phyloP scores from a whole-genome alignment of 2,888 invertebrate genomes.

The Drosophila lutescens region DNA sequence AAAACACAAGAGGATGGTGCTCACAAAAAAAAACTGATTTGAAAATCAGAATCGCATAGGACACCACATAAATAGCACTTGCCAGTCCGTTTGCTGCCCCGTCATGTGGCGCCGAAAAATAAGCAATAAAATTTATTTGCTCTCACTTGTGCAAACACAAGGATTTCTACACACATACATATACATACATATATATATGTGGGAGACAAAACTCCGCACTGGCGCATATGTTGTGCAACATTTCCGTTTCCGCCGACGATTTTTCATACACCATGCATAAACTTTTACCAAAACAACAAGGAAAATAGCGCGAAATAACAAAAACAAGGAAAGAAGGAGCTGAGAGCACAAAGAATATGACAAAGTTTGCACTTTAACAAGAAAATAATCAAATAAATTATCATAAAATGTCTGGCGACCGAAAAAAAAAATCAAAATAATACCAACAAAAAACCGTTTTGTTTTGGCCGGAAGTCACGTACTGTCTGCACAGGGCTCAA shows the following conservation, averaged over 20 bases:
- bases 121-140: constrained; percentile 78
- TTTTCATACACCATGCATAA: constrained; percentile 46
- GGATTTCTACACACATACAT: background rate
- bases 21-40: constrained; percentile 27
- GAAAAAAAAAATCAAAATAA: constrained; percentile 18
- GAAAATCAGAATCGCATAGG: constrained; percentile 41
- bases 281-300: constrained; percentile 48
- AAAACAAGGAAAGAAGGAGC: constrained; percentile 19
- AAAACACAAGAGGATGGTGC: constrained; percentile 11
- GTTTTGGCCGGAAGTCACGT: constrained; percentile 80
- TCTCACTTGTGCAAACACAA: constrained; percentile 25
- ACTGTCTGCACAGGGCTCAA: constrained; percentile 62
- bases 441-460: constrained; percentile 69
- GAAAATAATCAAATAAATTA: constrained; percentile 80
- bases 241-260: constrained; percentile 76
- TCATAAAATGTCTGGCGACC: constrained; percentile 69
- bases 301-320: constrained; percentile 37
- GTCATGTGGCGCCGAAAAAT: constrained; percentile 77
- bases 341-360: constrained; percentile 52
- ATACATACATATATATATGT: background rate
- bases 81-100: constrained; percentile 40
- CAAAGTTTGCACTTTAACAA: constrained; percentile 81
- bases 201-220: constrained; percentile 37
- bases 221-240: constrained; percentile 77
- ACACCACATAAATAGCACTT: constrained; percentile 49